Evolutionary conservation across 1,140 invertebrate genomes (phyloP), one percentile per base, ranked within the genome.

Genomic region (Bombus turneri): DNA sequence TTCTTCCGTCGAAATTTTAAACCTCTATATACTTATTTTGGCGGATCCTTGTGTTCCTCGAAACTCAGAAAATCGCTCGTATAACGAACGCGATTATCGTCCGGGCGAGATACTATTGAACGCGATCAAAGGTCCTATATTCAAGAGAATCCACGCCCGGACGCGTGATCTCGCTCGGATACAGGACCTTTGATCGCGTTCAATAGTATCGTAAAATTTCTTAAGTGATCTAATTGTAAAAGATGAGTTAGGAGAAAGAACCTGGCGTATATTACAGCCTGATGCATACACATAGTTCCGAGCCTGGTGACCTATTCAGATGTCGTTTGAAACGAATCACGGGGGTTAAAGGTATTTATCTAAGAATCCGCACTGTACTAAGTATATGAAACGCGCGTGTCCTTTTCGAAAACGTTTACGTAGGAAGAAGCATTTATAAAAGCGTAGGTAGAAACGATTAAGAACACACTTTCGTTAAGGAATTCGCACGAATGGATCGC

Each of bases 171-270:
- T 73, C 69, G 28, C 34, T 64, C 66, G 53, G 47, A 74, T 39
- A 13, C 22, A 34, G 74, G 74, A 78, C 74, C 66, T n/a, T 83
- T 68, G 82, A 69, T 78, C 62, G 34, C 34, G 59, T 57, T 64
- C 59, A 39, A 68, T 68, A 31, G 59, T 57, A n/a, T 77, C 73
- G 73, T 39, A 62, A 59, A 37, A 74, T 64, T 77, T 77, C 75
- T 77, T 77, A 77, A 78, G 75, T 78, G 75, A 78, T 78, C 75
- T 78, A 78, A 78, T 78, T 78, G 75, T 78, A 78, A 64, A 78
- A 59, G 28, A 64, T 78, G 75, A 78, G 75, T 78, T 78, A 64
- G 75, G 47, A 39, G 75, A 59, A 77, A 28, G 57, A 78, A 41
- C 59, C n/a, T 25, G 41, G 5, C 47, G 41, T 25, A 34, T 64